Evolutionary conservation across 2,113 vertebrate species (phyloP), one percentile per base, ranked within the genome.

Genomic region (Mormyrus iriodes): DNA sequence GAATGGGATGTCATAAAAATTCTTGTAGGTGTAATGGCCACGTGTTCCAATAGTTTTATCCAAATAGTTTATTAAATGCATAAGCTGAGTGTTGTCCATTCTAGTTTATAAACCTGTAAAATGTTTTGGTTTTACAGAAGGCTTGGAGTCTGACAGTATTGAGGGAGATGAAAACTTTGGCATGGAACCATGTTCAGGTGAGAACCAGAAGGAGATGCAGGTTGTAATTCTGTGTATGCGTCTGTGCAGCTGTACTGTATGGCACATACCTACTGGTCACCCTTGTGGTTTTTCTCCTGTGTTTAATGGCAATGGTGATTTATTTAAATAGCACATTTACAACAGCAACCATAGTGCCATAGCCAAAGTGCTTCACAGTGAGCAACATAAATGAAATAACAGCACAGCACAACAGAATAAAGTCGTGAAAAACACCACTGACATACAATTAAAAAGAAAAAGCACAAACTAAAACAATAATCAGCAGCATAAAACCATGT

Each of bases 131-230:
- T 94, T 91, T 87, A 91, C 96, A 99, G 98, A 98, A 94, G 97
- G 98, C 90, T 96, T 99, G 88, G 97, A 97, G 89, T 95, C 97
- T 3, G 96, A 97, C 90, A 97, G 99, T 90, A 97, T 99, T 35
- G 95, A 98, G 3, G 97, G 97, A 91, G 96, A 97, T 0, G 98
- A 99, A 91, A 97, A 95, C 88, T 8, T 58, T 24, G 53, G 21
- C 19, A 21, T 24, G 53, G 53, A 24, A 88, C 95, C 95, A 4
- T 96, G 92, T 12, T 97, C 98, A 97, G 97, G 98, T 99, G 94
- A 97, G 93, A 89, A 69, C 35, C 44, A 17, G n/a, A n/a, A n/a
- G 85, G 42, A 51, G n/a, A 51, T 85, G 31, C 4, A 21, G 8
- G 31, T 17, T 27, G 6, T 87, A 35, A 27, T 49, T 27, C 13